Conservation (phyloP, 2,888 invertebrate species). For the Cybosia mesomella region DNA sequence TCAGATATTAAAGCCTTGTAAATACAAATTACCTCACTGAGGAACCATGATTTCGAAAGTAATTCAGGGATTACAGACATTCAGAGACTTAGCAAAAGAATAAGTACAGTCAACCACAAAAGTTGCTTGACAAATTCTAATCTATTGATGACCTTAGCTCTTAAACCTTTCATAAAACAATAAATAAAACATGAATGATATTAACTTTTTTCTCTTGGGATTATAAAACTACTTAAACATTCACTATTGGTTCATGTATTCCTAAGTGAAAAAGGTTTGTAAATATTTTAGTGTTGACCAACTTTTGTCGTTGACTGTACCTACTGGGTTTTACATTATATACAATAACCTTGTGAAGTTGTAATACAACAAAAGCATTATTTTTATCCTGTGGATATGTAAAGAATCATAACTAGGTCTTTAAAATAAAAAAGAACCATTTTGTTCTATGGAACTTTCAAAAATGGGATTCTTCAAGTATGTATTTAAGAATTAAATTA, state of each 20-base stretch:
- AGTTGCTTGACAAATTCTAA: too few species aligned
- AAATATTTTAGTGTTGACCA: too few species aligned
- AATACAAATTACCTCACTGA: conserved; percentile 9
- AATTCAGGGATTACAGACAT: conserved; percentile 34
- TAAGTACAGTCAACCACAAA: too few species aligned
- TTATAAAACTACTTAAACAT: too few species aligned
- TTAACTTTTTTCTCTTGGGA: too few species aligned
- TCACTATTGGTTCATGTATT: too few species aligned
- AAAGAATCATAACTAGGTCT: conserved; percentile 38
- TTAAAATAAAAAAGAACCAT: conserved; percentile 18
- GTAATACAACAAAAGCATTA: conserved; percentile 19
- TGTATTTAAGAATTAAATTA: background rate
- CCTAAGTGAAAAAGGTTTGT: too few species aligned
- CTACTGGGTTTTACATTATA: conserved; percentile 1
- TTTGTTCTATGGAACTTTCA: background rate
- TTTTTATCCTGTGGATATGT: conserved; percentile 25
- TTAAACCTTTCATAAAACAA: too few species aligned
- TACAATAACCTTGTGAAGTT: background rate
- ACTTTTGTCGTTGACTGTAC: too few species aligned
- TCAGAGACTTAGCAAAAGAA: conserved; percentile 6
- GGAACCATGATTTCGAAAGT: conserved; percentile 39
- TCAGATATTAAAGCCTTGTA: conserved; percentile 1
- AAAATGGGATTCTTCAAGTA: background rate
- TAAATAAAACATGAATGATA: too few species aligned
- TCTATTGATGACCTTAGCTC: too few species aligned